Evolutionary conservation across 1,140 invertebrate genomes (phyloP).

Genomic region (Leptestheria dahalacensis): DNA sequence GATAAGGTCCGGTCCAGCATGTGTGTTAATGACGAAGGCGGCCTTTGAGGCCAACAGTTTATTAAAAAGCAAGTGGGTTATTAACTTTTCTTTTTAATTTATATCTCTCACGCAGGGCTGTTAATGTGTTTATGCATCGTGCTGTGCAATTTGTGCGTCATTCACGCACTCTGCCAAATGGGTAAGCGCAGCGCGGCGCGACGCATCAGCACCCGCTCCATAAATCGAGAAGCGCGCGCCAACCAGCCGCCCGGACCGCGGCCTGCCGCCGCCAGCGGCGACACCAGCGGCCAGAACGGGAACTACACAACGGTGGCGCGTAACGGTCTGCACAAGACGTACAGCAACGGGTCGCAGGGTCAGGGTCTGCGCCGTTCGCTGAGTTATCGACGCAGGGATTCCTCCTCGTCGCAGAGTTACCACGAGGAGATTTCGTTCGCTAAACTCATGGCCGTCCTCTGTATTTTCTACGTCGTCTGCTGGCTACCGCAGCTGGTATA

Average conservation of each 20-base stretch:
- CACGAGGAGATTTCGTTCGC: conserved; percentile 67
- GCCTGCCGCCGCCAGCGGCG: too few species aligned
- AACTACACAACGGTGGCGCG: neutral
- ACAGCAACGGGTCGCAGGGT: neutral
- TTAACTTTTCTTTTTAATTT: too few species aligned
- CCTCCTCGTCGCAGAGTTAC: conserved; percentile 21
- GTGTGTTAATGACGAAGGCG: too few species aligned
- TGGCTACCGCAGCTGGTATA: conserved; percentile 83
- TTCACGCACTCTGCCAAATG: conserved; percentile 45
- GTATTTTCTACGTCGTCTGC: conserved; percentile 62
- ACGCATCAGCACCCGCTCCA: conserved; percentile 22
- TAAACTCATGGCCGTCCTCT: conserved; percentile 62
- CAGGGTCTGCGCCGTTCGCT: conserved; percentile 16
- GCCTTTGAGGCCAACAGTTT: too few species aligned
- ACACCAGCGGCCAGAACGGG: neutral
- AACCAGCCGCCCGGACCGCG: conserved; percentile 28
- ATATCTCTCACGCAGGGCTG: conserved; percentile 41
- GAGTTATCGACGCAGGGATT: neutral
- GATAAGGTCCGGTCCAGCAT: too few species aligned
- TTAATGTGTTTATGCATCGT: conserved; percentile 56
- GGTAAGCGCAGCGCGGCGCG: conserved; percentile 29
- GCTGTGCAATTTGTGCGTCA: conserved; percentile 65
- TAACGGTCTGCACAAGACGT: neutral
- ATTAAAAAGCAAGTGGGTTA: too few species aligned
- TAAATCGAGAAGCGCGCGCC: conserved; percentile 26